Conservation (phyloP, 1,140 invertebrate genomes). For the Bombyx mori region ASM3026992v2 NC_085117.1:6626501-6627000, state of each 20-base stretch:
- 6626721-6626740: constrained; percentile 19
- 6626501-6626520: neutral
- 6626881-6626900: too few species aligned
- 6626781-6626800: constrained; percentile 24
- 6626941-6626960: too few species aligned
- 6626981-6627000: too few species aligned
- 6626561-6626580: too few species aligned
- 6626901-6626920: too few species aligned
- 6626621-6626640: neutral
- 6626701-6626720: constrained; percentile 14
- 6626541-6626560: too few species aligned
- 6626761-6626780: constrained; percentile 6
- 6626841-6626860: neutral
- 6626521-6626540: neutral
- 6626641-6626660: constrained; percentile 5
- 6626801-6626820: constrained; percentile 13
- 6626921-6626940: too few species aligned
- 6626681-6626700: constrained; percentile 12
- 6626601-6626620: neutral
- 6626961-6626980: too few species aligned
- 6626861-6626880: too few species aligned
- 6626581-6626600: neutral
- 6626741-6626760: constrained; percentile 17
- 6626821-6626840: neutral
- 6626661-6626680: constrained; percentile 10